A percentile compares a stretch with the other conserved stretches of the same genome.
phyloP scores from a whole-genome alignment of 2,797 vertebrate species.

The Lateolabrax maculatus region DNA sequence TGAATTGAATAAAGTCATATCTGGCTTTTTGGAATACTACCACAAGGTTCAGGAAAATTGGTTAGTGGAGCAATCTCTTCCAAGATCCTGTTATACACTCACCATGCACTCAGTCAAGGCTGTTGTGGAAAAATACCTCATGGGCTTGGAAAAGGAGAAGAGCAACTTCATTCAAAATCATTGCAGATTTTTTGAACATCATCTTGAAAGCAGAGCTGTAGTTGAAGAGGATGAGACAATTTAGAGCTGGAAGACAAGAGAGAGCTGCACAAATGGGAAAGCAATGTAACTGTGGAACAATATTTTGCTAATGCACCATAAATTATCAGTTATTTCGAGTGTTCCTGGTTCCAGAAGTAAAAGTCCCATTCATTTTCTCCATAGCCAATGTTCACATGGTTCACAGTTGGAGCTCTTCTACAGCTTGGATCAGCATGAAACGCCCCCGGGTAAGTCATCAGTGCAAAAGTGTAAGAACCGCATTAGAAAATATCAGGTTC shows the following conservation, averaged over 20 bases:
- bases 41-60: conserved; percentile 82
- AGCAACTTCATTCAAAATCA: conserved; percentile 35
- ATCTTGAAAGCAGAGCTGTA: conserved; percentile 20
- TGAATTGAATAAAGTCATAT: conserved; percentile 86
- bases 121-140: conserved; percentile 56
- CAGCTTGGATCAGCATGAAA: neutral
- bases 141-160: conserved; percentile 41
- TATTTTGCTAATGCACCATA: neutral
- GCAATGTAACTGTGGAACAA: neutral
- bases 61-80: conserved; percentile 80
- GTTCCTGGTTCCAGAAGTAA: neutral
- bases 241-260: neutral
- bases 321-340: neutral
- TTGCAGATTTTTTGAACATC: neutral
- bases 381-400: neutral
- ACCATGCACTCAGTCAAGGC: conserved; percentile 66
- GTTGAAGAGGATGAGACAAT: neutral
- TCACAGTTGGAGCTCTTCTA: neutral
- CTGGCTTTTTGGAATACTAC: conserved; percentile 84
- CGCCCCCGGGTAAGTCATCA: neutral
- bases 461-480: neutral
- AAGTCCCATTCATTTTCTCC: neutral
- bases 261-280: neutral
- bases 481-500: neutral
- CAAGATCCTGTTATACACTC: conserved; percentile 82